A percentile compares a stretch with the other conserved stretches of the same genome.
These are phyloP conservation scores for Gnathonemus longibarbis DNA, from an alignment of 2,113 vertebrate species.

Conservation along the genomic window DNA sequence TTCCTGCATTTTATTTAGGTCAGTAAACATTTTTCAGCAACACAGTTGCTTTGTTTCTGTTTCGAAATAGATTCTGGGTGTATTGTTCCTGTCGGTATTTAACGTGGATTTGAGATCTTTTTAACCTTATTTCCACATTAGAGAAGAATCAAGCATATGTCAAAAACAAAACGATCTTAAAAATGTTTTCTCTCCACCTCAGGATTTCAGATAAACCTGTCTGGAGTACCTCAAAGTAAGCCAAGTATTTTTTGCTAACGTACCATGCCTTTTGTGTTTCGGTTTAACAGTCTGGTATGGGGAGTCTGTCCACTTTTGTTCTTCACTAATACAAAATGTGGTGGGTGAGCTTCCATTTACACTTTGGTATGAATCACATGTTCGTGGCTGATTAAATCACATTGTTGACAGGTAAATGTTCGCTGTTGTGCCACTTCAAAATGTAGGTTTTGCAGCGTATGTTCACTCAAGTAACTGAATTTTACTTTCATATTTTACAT, in stretches of 20 bases:
- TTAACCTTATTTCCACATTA: not conserved
- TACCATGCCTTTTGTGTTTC: constrained; percentile 23
- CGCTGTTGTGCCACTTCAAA: constrained; percentile 30
- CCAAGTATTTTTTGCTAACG: constrained; percentile 28
- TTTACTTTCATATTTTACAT: not conserved
- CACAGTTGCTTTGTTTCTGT: not conserved
- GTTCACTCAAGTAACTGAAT: not conserved
- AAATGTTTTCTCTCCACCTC: constrained; percentile 50
- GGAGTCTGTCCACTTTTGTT: constrained; percentile 53
- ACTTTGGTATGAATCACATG: constrained; percentile 34
- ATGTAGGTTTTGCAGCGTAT: not conserved
- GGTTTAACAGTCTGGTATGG: constrained; percentile 50
- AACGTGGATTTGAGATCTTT: not conserved
- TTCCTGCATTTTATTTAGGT: not conserved
- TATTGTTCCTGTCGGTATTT: not conserved
- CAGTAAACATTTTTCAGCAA: not conserved
- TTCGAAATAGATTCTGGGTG: not conserved
- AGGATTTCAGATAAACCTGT: constrained; percentile 71
- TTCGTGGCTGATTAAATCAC: constrained; percentile 23
- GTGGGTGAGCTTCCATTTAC: constrained; percentile 32
- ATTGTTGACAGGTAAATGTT: constrained; percentile 31
- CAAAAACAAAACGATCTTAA: constrained; percentile 32
- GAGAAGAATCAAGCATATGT: constrained; percentile 14
- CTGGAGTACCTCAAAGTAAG: constrained; percentile 66
- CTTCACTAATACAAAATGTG: constrained; percentile 31